Percentiles rank a stretch among this genome's conserved stretches.
These are phyloP conservation scores for Danaus melanippus DNA, from an alignment of 1,140 invertebrate genomes.

Conservation along the genomic window DNA sequence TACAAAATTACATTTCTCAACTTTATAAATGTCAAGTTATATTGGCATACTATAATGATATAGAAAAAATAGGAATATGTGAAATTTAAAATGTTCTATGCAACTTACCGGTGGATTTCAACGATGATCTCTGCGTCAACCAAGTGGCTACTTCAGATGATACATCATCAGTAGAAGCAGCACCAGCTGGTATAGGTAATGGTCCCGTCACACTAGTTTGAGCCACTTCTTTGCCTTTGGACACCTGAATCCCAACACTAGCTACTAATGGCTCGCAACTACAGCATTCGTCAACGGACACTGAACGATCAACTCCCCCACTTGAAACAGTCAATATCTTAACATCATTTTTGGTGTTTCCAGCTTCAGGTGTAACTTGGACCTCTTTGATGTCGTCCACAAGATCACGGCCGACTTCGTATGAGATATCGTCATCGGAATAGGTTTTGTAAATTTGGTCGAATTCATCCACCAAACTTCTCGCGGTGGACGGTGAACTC, in stretches of 20 bases:
- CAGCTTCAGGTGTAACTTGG: not conserved
- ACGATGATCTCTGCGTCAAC: conserved; percentile 23
- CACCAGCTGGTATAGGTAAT: conserved; percentile 46
- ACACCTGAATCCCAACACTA: conserved; percentile 16
- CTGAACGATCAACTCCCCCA: conserved; percentile 2
- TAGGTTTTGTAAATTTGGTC: conserved; percentile 56
- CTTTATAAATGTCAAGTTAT: too few relatives aligned
- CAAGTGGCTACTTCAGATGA: conserved; percentile 19
- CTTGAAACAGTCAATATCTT: too few relatives aligned
- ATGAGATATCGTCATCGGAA: conserved; percentile 28
- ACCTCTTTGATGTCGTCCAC: conserved; percentile 11
- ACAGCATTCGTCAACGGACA: conserved; percentile 13
- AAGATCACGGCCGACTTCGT: conserved; percentile 8
- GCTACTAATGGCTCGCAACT: conserved; percentile 22
- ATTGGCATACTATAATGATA: too few relatives aligned
- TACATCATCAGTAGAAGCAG: conserved; percentile 20
- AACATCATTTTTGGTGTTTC: too few relatives aligned
- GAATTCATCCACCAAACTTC: conserved; percentile 57
- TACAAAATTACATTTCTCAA: too few relatives aligned
- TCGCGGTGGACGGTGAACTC: conserved; percentile 48
- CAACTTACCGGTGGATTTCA: conserved; percentile 8
- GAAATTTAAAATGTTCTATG: too few relatives aligned
- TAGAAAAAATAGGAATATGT: too few relatives aligned
- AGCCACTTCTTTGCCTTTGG: conserved; percentile 18
- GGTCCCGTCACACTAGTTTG: conserved; percentile 37